Evolutionary conservation across 30 jellyfish, hydroid and myxozoan species (phyloP), one percentile per base, ranked within the genome.

Genomic region (Aurelia aurita): DNA sequence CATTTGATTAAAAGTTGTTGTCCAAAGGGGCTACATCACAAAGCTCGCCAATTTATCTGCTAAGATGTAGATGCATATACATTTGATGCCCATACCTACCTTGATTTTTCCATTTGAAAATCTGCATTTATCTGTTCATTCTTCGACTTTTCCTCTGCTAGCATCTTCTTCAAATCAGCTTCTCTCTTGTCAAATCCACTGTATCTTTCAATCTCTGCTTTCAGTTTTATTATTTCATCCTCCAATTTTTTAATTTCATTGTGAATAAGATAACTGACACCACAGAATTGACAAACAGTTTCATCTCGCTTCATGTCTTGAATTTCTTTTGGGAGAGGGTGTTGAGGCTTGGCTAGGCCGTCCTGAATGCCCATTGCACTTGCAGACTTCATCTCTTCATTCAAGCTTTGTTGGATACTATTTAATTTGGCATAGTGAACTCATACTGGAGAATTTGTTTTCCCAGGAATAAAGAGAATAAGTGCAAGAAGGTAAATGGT

Each of bases 281-380:
- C 98, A 81, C 98, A 93, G 68, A 78, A 93, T 55, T 93, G 90
- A 58, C 98, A 93, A 49, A 93, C 92, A 3, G 98, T 93, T 25
- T 93, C 98, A 58, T 88, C 91, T 65, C 87, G 74, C 59, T 70
- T 69, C 96, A 93, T 82, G 26, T 60, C 80, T 65, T 81, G 89
- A 65, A 93, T 78, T 61, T 80, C 97, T 44, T 87, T 84, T 1
- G 98, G 98, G 13, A 93, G 95, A 9, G 98, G 98, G 53, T 93
- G 97, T 25, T 87, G 77, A 3, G 98, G 98, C 51, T 58, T 74
- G 87, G 35, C 77, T 34, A 88, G 31, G 19, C 63, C 70, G 26
- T 71, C 49, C 70, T 27, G 67, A 61, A 63, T 4, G 3, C 23
- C 69, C 85, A 13, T 72, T 55, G 22, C 7, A 3, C 46, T 39